Conservation (phyloP, 2,888 invertebrate species). For the Sinotaia quadrata region DNA sequence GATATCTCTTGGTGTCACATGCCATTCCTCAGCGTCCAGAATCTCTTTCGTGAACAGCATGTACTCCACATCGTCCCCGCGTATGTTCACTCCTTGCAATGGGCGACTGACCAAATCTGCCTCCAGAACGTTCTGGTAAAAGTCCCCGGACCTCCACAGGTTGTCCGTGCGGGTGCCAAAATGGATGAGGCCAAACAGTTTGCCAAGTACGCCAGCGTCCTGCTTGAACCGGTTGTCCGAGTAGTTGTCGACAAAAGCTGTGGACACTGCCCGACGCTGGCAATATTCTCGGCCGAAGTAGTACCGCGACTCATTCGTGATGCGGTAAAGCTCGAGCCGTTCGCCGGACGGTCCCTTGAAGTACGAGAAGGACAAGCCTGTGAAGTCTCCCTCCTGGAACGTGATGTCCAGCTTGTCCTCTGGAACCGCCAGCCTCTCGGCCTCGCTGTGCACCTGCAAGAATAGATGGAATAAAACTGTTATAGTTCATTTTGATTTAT, state of each 20-base stretch:
- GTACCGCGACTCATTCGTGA: background rate
- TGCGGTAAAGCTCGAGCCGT: constrained; percentile 21
- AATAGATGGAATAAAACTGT: too few species aligned
- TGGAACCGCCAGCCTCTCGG: background rate
- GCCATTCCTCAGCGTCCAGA: constrained; percentile 13
- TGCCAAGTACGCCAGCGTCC: constrained; percentile 5
- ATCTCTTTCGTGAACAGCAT: constrained; percentile 28
- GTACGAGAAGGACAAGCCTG: constrained; percentile 13
- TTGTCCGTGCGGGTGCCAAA: constrained; percentile 24
- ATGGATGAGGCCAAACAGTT: constrained; percentile 14
- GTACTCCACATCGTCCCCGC: constrained; percentile 9
- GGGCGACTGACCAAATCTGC: constrained; percentile 5
- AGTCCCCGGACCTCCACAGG: constrained; percentile 12
- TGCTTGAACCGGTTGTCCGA: constrained; percentile 17
- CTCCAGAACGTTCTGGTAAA: constrained; percentile 17
- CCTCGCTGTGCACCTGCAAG: constrained; percentile 18
- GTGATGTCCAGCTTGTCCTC: constrained; percentile 4
- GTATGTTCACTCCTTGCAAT: constrained; percentile 11
- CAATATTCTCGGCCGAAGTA: constrained; percentile 9
- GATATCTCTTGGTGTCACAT: background rate
- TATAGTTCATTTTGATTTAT: too few species aligned
- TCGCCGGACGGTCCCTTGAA: constrained; percentile 23
- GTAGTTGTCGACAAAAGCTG: constrained; percentile 12
- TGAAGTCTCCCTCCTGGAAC: constrained; percentile 1
- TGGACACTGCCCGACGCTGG: constrained; percentile 7